Conservation (phyloP, 1,140 invertebrate genomes). For the Tyrophagus putrescentiae region DNA sequence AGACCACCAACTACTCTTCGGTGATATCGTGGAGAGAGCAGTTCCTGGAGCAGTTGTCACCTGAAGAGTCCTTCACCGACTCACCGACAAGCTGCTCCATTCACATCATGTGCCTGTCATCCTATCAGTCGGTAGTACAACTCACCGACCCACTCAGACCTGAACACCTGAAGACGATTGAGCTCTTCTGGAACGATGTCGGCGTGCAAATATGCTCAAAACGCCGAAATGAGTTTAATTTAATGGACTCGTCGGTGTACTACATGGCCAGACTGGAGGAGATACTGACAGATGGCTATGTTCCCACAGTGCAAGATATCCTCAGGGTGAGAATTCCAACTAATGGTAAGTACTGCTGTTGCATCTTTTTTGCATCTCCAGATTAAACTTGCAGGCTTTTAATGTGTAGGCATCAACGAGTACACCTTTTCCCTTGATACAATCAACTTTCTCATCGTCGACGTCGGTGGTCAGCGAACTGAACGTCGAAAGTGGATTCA, state of each 20-base stretch:
- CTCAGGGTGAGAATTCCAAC: constrained; percentile 88
- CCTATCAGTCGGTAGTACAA: constrained; percentile 81
- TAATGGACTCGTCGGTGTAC: constrained; percentile 47
- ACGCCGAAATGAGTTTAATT: constrained; percentile 42
- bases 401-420: constrained; percentile 64
- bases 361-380: too few species aligned
- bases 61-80: too few species aligned
- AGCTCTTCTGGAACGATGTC: constrained; percentile 39
- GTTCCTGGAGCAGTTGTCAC: neutral
- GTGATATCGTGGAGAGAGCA: constrained; percentile 30
- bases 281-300: constrained; percentile 73
- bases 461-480: constrained; percentile 87
- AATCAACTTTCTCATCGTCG: constrained; percentile 94
- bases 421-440: constrained; percentile 95
- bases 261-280: constrained; percentile 90
- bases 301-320: constrained; percentile 92
- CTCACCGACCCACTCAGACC: constrained; percentile 37
- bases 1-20: constrained; percentile 24
- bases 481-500: constrained; percentile 98
- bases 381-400: too few species aligned
- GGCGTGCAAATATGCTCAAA: constrained; percentile 45
- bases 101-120: constrained; percentile 95
- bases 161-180: constrained; percentile 40
- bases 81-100: too few species aligned
- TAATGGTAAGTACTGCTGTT: constrained; percentile 57